phyloP scores from a whole-genome alignment of 1,140 invertebrate species.

The Lepidurus packardi region DNA sequence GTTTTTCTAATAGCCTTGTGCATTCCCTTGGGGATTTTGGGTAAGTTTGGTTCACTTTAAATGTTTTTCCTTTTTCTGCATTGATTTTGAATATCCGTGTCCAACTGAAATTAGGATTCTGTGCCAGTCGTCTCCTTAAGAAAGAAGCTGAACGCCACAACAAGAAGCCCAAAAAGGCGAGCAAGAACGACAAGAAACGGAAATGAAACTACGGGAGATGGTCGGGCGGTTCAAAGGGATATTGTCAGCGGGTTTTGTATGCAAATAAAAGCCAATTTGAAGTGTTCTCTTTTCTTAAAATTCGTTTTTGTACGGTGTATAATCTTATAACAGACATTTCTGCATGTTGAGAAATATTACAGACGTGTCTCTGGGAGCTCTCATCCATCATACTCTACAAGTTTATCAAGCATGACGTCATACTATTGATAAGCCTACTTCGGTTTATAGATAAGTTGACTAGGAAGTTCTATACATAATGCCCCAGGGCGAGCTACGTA shows the following conservation, averaged over 20 bases:
- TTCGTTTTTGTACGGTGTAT: neutral
- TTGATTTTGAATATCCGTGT: neutral
- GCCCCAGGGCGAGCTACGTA: neutral
- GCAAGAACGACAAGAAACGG: neutral
- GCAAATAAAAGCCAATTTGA: neutral
- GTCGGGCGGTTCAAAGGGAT: neutral
- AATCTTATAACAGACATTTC: neutral
- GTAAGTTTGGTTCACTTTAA: neutral
- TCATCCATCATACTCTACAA: neutral
- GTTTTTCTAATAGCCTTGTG: neutral
- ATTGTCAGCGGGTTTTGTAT: neutral
- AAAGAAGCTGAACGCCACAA: neutral
- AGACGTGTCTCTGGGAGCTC: neutral
- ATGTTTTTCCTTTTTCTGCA: neutral
- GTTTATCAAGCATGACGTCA: neutral
- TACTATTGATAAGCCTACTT: neutral
- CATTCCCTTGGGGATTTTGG: neutral
- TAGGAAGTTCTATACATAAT: neutral
- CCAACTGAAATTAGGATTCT: neutral
- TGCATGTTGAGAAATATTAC: neutral
- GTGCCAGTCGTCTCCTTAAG: neutral
- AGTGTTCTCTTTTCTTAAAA: neutral
- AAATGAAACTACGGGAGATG: neutral
- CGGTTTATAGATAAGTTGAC: neutral
- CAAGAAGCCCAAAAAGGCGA: neutral